Base-by-base conservation (phyloP, 2,888 invertebrate species). In the Cryptocephalus moraei region DNA sequence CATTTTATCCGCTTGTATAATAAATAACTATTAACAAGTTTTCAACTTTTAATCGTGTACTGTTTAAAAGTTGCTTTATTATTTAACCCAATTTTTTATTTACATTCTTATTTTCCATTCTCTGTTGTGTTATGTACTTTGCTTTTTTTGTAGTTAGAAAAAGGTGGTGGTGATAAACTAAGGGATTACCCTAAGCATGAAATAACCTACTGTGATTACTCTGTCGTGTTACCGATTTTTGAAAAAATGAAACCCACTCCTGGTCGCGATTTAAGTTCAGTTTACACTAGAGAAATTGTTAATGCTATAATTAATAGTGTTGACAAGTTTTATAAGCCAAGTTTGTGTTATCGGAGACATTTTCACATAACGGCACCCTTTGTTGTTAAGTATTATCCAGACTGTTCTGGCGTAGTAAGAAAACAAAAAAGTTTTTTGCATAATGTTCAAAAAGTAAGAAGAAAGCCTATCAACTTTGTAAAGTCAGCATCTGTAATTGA, bases 251-350 rank as follows among this genome's bases (percentile, higher is more conserved):
- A 59, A 59, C 59, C 64, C 55, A 53, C 51, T 56, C 52, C 52
- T 22, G 46, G 46, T 10, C 52, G 58, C 13, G 22, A 53, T 12
- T 46, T 62, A 44, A 54, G 53, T 8, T 32, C 51, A 33, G 31
- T 52, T 56, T 48, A 52, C n/a, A 53, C 56, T 9, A 46, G 51
- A 6, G 59, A 62, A 46, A 57, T 68, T 9, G 68, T 74, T 1
- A 63, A 62, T 43, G 61, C 62, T n/a, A 71, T 74, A 12, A 62
- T 74, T 33, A 55, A 65, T 34, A 62, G 65, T 43, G 62, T 65
- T 13, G 71, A 73, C 56, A 61, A 62, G 51, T 74, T 74, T 60
- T 73, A 73, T 57, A 67, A 62, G 49, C 69, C 70, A 2, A 62
- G 62, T 49, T 59, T 62, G 8, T 55, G 52, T 34, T 66, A 65